A percentile compares a stretch with the other conserved stretches of the same genome.
phyloP scores from a whole-genome alignment of 2,888 invertebrate genomes.

The Anorthoa munda region DNA sequence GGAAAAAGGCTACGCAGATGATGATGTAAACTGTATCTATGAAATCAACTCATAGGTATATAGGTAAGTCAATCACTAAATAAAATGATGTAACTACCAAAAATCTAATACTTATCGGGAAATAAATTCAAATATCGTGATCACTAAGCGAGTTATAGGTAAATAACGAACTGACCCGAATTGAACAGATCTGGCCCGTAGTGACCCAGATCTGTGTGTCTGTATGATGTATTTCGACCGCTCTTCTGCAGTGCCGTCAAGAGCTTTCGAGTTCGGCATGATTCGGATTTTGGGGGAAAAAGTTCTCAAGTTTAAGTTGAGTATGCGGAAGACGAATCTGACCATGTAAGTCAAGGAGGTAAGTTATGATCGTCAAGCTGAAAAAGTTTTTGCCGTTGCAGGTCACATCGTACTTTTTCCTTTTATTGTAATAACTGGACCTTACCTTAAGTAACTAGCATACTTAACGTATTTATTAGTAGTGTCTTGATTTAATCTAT shows the following conservation, averaged over 20 bases:
- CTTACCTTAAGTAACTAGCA: too few species aligned
- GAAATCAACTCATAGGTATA: too few species aligned
- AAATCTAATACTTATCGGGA: background rate
- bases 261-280: conserved; percentile 32
- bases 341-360: background rate
- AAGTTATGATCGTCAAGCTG: background rate
- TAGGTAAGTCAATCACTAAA: background rate
- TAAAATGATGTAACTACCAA: background rate
- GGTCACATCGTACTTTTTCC: background rate
- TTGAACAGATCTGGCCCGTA: conserved; percentile 27
- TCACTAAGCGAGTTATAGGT: conserved; percentile 53
- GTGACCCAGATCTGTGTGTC: conserved; percentile 61
- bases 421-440: too few species aligned
- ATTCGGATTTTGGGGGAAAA: conserved; percentile 34
- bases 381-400: background rate
- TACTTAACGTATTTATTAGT: too few species aligned
- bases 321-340: conserved; percentile 5
- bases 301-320: background rate
- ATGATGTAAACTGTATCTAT: too few species aligned
- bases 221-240: conserved; percentile 55
- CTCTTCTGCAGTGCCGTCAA: conserved; percentile 41
- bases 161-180: conserved; percentile 55
- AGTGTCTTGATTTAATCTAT: too few species aligned
- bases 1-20: too few species aligned
- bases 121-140: conserved; percentile 25